These are phyloP conservation scores for Galeopterus variegatus DNA, from an alignment of 2,113 vertebrate species.

Conservation along the genomic window DNA sequence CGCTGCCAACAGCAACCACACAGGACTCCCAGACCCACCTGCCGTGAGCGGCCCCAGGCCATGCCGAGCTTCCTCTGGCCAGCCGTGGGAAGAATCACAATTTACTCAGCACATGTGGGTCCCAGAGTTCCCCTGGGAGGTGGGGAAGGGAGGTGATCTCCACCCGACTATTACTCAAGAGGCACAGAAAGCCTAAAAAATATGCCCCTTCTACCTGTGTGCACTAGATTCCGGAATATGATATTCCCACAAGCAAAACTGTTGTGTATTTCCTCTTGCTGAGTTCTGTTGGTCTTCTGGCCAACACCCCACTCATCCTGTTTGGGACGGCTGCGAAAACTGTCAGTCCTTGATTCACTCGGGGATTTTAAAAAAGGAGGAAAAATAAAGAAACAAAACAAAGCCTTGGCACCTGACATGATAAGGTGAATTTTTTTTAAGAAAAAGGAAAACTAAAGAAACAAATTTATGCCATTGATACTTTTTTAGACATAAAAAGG, in stretches of 20 bases:
- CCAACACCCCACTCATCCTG: accelerated
- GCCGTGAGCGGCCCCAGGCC: not conserved
- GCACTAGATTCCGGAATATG: too few species aligned
- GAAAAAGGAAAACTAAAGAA: not conserved
- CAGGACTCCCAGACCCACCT: not conserved
- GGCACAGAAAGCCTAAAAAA: too few species aligned
- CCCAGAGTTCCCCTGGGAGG: not conserved
- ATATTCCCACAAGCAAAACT: accelerated
- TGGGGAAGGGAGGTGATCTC: not conserved
- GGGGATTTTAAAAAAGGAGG: too few species aligned
- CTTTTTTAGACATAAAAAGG: too few species aligned
- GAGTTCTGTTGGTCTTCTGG: not conserved
- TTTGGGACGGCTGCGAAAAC: not conserved
- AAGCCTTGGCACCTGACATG: not conserved
- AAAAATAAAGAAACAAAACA: not conserved
- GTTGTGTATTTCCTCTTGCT: accelerated
- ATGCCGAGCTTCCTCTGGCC: not conserved
- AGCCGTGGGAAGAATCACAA: not conserved
- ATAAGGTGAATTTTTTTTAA: not conserved
- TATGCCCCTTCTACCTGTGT: accelerated
- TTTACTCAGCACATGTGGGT: not conserved
- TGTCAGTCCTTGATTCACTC: too few species aligned
- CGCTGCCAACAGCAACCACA: not conserved
- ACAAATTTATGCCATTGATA: not conserved
- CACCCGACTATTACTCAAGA: accelerated